Percentiles rank a stretch among this genome's conserved stretches.
These are phyloP conservation scores for Eupithecia insigniata DNA, from an alignment of 2,888 invertebrate genomes.

Conservation along the genomic window DNA sequence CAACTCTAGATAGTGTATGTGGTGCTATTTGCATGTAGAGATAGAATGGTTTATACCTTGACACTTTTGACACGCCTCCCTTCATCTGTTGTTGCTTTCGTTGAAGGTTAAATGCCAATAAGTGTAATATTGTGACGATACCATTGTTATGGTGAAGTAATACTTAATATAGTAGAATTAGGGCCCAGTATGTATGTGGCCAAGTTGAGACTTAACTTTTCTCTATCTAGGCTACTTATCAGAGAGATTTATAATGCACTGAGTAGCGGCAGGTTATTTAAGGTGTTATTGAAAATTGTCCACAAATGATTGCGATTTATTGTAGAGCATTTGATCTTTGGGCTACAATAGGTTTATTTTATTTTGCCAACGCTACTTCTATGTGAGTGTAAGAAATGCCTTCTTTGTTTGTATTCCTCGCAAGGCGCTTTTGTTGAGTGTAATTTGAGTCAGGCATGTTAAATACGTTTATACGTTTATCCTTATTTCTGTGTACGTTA, in stretches of 20 bases:
- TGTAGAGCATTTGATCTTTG: not conserved
- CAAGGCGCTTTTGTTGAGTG: not conserved
- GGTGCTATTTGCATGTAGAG: too few species aligned
- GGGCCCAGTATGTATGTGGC: too few species aligned
- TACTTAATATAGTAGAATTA: too few species aligned
- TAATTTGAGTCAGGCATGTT: not conserved
- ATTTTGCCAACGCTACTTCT: not conserved
- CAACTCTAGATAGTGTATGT: too few species aligned
- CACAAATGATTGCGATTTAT: not conserved
- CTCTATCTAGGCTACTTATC: not conserved
- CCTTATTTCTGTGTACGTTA: conserved; percentile 11
- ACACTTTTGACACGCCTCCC: too few species aligned
- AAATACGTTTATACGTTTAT: conserved; percentile 18
- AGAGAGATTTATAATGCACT: not conserved
- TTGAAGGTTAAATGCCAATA: too few species aligned
- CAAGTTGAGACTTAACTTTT: not conserved
- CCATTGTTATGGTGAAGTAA: too few species aligned
- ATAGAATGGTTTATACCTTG: too few species aligned
- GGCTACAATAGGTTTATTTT: not conserved
- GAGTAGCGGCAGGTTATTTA: not conserved
- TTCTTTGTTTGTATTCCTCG: not conserved
- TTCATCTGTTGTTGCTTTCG: too few species aligned
- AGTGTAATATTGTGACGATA: too few species aligned
- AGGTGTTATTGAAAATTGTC: not conserved
- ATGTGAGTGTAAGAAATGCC: not conserved